A percentile compares a stretch with the other conserved stretches of the same genome.
These are phyloP conservation scores for Nephrotoma flavescens DNA, from an alignment of 2,888 invertebrate species.

Conservation along the genomic window DNA sequence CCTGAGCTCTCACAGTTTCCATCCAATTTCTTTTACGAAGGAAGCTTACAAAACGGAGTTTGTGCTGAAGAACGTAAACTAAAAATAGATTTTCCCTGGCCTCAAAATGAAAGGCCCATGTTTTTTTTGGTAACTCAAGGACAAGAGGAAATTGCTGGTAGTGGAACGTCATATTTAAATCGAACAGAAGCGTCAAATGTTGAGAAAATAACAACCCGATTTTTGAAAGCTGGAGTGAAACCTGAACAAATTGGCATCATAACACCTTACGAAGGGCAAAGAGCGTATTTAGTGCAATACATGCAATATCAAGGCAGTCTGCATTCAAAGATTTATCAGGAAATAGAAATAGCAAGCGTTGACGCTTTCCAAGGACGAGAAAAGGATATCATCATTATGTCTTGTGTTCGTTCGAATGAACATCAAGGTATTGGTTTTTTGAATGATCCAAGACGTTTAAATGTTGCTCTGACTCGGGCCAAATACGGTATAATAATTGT, in stretches of 20 bases:
- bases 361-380: conserved; percentile 99
- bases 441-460: conserved; percentile 92
- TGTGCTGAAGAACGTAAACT: conserved; percentile 89
- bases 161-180: conserved; percentile 96
- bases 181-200: conserved; percentile 97
- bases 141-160: conserved; percentile 96
- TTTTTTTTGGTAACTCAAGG: conserved; percentile 98
- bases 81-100: conserved; percentile 97
- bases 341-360: conserved; percentile 98
- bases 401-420: conserved; percentile 96
- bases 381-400: conserved; percentile 98
- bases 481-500: conserved; percentile 97
- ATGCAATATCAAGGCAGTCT: conserved; percentile 98
- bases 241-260: conserved; percentile 98
- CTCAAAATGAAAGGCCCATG: conserved; percentile 90
- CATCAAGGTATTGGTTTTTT: conserved; percentile 98
- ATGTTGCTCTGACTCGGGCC: conserved; percentile 94
- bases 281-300: conserved; percentile 93
- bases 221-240: conserved; percentile 85
- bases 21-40: conserved; percentile 98
- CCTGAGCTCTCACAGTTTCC: conserved; percentile 95
- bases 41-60: conserved; percentile 96
- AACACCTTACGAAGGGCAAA: conserved; percentile 97
- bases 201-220: conserved; percentile 93
- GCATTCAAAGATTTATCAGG: conserved; percentile 92